A percentile compares a stretch with the other conserved stretches of the same genome.
These are phyloP conservation scores for Formica exsecta DNA, from an alignment of 1,140 invertebrate species.

Conservation along the genomic window DNA sequence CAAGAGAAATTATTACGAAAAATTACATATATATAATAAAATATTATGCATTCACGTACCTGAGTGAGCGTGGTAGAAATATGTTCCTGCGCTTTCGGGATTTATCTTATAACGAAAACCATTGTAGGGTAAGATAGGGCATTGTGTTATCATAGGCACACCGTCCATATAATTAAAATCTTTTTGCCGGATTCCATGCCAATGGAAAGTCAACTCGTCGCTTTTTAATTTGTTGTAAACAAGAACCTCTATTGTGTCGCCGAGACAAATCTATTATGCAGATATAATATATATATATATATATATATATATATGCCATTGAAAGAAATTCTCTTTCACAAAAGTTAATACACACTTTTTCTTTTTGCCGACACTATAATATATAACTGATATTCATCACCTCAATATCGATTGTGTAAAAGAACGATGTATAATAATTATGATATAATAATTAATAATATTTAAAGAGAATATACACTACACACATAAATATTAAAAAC, in stretches of 20 bases:
- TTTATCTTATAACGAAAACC: conserved; percentile 87
- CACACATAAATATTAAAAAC: neutral
- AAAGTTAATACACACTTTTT: neutral
- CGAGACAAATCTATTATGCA: conserved; percentile 89
- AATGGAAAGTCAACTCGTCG: conserved; percentile 80
- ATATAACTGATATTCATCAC: no score
- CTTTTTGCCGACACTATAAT: neutral
- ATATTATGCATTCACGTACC: conserved; percentile 79
- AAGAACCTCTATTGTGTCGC: conserved; percentile 89
- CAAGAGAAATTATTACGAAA: neutral
- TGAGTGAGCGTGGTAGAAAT: conserved; percentile 89
- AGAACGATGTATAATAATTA: neutral
- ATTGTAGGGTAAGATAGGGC: conserved; percentile 87
- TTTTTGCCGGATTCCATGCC: conserved; percentile 82
- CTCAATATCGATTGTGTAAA: no score
- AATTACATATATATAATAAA: neutral
- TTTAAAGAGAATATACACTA: neutral
- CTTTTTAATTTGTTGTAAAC: conserved; percentile 87
- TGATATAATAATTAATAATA: neutral
- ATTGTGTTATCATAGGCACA: conserved; percentile 88
- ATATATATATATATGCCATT: conserved; percentile 1
- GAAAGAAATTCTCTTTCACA: neutral
- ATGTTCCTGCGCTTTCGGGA: conserved; percentile 87
- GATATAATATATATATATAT: neutral
- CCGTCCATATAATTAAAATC: conserved; percentile 87